Evolutionary conservation across 2,797 vertebrate species (phyloP).

Genomic region (Steatocranus sp.): DNA sequence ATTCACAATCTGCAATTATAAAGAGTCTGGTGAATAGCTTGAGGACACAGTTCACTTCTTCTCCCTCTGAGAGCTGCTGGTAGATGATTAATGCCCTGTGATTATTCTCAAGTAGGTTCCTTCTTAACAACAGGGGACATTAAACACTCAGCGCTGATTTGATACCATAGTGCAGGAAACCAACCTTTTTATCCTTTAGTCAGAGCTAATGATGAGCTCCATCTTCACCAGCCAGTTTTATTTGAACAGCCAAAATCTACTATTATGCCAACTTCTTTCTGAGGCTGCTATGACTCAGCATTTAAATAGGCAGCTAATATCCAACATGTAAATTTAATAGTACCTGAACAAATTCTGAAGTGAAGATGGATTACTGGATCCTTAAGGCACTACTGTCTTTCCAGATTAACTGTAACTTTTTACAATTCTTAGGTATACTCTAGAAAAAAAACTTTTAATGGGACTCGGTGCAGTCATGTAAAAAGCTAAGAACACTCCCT

Average conservation of each 20-base stretch:
- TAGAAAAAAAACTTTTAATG: background rate
- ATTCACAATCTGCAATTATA: slow-evolving; percentile 50
- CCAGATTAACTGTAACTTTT: background rate
- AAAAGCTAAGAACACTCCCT: background rate
- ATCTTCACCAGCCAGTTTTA: background rate
- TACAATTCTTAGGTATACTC: background rate
- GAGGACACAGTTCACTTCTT: slow-evolving; percentile 38
- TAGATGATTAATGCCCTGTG: slow-evolving; percentile 54
- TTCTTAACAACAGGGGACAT: slow-evolving; percentile 22
- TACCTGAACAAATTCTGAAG: background rate
- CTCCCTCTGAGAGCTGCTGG: slow-evolving; percentile 29
- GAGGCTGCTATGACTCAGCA: background rate
- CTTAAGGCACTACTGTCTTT: background rate
- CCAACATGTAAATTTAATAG: background rate
- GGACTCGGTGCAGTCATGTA: background rate
- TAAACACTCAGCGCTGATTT: slow-evolving; percentile 29
- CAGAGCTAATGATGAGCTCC: background rate
- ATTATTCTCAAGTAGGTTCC: slow-evolving; percentile 51
- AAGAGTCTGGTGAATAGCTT: slow-evolving; percentile 45
- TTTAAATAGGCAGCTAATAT: background rate
- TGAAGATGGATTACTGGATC: background rate
- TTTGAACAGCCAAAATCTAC: background rate
- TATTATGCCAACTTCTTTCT: background rate
- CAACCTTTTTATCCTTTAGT: slow-evolving; percentile 8
- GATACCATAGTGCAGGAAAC: slow-evolving; percentile 29